These are phyloP conservation scores for Grallaria varia DNA, from an alignment of 2,113 vertebrate genomes.

Conservation along the genomic window DNA sequence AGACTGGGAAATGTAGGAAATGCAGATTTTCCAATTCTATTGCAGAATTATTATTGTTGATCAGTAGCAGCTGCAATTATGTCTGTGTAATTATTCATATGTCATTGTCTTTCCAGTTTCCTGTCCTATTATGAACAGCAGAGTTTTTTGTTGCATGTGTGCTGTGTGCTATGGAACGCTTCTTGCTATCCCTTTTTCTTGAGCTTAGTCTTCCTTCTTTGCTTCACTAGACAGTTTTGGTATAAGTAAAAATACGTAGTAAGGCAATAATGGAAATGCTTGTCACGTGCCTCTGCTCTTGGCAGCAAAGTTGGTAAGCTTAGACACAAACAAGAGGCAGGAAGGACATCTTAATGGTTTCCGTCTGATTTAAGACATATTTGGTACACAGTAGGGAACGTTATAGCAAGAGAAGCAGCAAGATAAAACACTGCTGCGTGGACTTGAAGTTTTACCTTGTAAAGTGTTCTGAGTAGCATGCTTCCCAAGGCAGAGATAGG, in stretches of 20 bases:
- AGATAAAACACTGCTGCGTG: not conserved
- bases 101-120: not conserved
- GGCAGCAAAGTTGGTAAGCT: not conserved
- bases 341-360: not conserved
- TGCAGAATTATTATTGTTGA: not conserved
- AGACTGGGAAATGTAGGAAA: not conserved
- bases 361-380: not conserved
- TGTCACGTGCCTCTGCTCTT: not conserved
- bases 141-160: not conserved
- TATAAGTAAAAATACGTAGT: not conserved
- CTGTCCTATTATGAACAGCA: not conserved
- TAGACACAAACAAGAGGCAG: not conserved
- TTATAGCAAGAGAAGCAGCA: not conserved
- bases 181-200: not conserved
- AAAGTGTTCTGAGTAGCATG: accelerated
- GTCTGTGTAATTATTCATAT: not conserved
- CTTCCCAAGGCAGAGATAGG: not conserved
- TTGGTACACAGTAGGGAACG: not conserved
- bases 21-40: not conserved
- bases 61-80: not conserved
- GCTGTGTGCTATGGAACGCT: not conserved
- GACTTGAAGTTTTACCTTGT: not conserved
- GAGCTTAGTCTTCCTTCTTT: not conserved
- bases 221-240: not conserved
- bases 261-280: not conserved